These are phyloP conservation scores for Acinonyx jubatus DNA, from an alignment of 2,113 vertebrate species.

Conservation along the genomic window DNA sequence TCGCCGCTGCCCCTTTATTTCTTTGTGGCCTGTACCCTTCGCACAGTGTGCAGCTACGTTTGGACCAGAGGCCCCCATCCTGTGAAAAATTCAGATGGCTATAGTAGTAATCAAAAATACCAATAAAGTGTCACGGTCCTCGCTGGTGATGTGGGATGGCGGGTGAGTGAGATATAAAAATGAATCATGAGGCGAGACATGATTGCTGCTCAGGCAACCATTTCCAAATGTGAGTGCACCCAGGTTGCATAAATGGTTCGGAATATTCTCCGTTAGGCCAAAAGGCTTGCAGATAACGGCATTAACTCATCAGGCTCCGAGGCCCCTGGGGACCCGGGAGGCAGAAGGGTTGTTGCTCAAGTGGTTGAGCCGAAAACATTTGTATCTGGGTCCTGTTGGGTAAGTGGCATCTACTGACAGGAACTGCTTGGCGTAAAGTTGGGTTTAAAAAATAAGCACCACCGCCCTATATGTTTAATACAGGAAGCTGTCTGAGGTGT, in stretches of 20 bases:
- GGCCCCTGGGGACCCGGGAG: constrained; percentile 53
- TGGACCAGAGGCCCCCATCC: constrained; percentile 84
- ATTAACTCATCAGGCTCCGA: constrained; percentile 73
- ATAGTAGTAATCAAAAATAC: constrained; percentile 89
- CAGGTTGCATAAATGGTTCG: constrained; percentile 81
- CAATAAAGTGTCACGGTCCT: constrained; percentile 89
- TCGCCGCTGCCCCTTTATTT: constrained; percentile 83
- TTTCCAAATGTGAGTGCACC: constrained; percentile 84
- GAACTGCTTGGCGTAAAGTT: constrained; percentile 76
- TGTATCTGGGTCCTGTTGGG: constrained; percentile 59
- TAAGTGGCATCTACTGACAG: constrained; percentile 63
- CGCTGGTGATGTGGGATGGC: constrained; percentile 87
- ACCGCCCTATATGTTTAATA: constrained; percentile 54
- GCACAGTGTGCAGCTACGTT: constrained; percentile 75
- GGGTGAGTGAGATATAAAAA: constrained; percentile 89
- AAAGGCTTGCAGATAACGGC: constrained; percentile 81
- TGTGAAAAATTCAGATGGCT: constrained; percentile 89
- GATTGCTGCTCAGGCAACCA: constrained; percentile 86
- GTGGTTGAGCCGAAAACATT: constrained; percentile 73
- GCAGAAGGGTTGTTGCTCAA: constrained; percentile 68
- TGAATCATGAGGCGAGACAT: constrained; percentile 88
- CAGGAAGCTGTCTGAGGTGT: constrained; percentile 83
- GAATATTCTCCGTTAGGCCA: constrained; percentile 83
- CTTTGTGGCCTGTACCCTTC: constrained; percentile 79
- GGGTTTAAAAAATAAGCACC: constrained; percentile 76